Conservation (phyloP, 2,888 invertebrate species). For the Megaustenia siamemsis region DNA sequence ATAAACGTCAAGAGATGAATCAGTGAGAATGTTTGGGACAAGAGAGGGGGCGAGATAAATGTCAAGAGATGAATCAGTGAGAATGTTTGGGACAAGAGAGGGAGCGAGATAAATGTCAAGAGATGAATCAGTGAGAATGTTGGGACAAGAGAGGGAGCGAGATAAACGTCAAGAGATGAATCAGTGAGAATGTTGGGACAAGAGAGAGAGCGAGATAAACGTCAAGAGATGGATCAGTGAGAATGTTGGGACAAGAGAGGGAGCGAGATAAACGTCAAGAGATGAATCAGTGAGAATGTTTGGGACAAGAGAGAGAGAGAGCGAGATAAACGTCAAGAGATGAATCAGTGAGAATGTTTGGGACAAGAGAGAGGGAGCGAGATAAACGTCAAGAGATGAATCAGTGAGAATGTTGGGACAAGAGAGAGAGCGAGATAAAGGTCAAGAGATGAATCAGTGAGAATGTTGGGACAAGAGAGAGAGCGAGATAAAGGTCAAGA, state of each 20-base stretch:
- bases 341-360: not conserved
- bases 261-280: too few species aligned
- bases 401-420: not conserved
- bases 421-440: conserved; percentile 2
- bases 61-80: too few species aligned
- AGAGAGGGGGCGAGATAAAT: not conserved
- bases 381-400: not conserved
- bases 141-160: conserved; percentile 80
- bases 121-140: too few species aligned
- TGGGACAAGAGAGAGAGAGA: not conserved
- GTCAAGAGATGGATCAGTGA: too few species aligned
- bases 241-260: too few species aligned
- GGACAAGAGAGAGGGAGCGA: not conserved
- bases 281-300: too few species aligned
- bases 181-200: conserved; percentile 90
- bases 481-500: not conserved
- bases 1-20: not conserved
- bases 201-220: conserved; percentile 10
- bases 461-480: conserved; percentile 84
- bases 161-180: conserved; percentile 97
- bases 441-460: not conserved
- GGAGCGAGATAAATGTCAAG: too few species aligned
- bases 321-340: not conserved
- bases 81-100: too few species aligned
- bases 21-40: not conserved